These are phyloP conservation scores for Eupithecia vulgata DNA, from an alignment of 2,888 invertebrate genomes.

Conservation along the genomic window DNA sequence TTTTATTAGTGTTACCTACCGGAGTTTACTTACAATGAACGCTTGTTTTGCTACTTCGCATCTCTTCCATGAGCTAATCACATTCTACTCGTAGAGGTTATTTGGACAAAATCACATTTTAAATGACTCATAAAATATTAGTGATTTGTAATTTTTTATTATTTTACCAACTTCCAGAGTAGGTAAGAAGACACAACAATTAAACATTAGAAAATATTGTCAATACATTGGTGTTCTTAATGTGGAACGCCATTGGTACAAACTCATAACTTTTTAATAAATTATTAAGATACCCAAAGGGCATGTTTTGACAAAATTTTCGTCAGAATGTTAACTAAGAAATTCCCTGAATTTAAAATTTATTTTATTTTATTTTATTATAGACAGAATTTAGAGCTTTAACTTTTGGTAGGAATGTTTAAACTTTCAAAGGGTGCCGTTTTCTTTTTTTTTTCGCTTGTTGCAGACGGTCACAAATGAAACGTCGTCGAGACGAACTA, in stretches of 20 bases:
- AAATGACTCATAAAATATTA: neutral
- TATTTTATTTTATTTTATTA: neutral
- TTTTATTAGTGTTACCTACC: neutral
- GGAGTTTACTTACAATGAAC: too few species aligned
- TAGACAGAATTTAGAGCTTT: neutral
- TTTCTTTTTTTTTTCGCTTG: neutral
- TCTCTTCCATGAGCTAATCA: neutral
- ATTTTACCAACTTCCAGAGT: neutral
- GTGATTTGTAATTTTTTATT: neutral
- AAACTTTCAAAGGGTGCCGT: neutral
- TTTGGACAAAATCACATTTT: neutral
- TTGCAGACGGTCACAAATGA: neutral
- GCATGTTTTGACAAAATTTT: constrained; percentile 14
- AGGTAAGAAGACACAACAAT: neutral
- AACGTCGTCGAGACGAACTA: neutral
- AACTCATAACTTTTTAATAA: constrained; percentile 27
- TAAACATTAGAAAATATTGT: neutral
- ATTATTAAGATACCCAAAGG: constrained; percentile 21
- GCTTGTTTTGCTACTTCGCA: neutral
- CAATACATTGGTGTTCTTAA: neutral
- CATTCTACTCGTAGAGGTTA: neutral
- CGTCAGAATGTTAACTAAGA: constrained; percentile 2
- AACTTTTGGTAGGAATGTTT: neutral
- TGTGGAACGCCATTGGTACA: neutral
- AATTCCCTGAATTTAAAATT: constrained; percentile 1